Conservation (phyloP, 2,797 vertebrate species). For the Chelidonichthys spinosus region DNA sequence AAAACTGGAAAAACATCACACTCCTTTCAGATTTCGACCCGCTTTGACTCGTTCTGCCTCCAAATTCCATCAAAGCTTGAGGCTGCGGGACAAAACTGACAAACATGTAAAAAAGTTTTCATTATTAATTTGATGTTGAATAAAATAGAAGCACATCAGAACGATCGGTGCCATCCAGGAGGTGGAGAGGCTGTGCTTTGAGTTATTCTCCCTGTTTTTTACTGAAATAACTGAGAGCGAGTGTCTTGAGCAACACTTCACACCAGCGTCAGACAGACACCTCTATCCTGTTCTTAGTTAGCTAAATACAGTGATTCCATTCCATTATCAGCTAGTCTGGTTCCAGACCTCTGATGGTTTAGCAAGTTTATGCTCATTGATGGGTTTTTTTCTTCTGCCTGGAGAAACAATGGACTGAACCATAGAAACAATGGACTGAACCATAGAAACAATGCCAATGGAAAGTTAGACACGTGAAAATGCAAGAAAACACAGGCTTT, state of each 20-base stretch:
- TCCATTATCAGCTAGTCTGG: too few relatives aligned
- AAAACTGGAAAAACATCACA: background rate
- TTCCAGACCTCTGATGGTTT: too few relatives aligned
- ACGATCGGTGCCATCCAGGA: background rate
- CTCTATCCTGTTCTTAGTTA: background rate
- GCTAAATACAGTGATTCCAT: too few relatives aligned
- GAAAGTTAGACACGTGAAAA: too few relatives aligned
- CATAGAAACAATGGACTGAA: too few relatives aligned
- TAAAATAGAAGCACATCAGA: conserved; percentile 15
- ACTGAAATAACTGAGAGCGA: conserved; percentile 1
- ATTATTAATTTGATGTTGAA: conserved; percentile 28
- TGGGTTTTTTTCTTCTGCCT: too few relatives aligned
- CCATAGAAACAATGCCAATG: too few relatives aligned
- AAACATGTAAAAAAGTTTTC: background rate
- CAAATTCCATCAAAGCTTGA: conserved; percentile 8
- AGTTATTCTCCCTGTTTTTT: conserved; percentile 4
- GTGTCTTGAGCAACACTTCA: background rate
- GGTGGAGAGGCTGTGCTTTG: background rate
- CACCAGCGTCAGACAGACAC: background rate
- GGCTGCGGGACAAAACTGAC: conserved; percentile 9
- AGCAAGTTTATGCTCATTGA: too few relatives aligned
- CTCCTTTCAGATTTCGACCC: conserved; percentile 2
- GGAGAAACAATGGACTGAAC: too few relatives aligned
- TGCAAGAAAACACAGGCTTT: too few relatives aligned
- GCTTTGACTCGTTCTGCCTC: background rate